A percentile compares a stretch with the other conserved stretches of the same genome.
phyloP scores from a whole-genome alignment of 2,888 invertebrate genomes.

The Melinaea menophilus region DNA sequence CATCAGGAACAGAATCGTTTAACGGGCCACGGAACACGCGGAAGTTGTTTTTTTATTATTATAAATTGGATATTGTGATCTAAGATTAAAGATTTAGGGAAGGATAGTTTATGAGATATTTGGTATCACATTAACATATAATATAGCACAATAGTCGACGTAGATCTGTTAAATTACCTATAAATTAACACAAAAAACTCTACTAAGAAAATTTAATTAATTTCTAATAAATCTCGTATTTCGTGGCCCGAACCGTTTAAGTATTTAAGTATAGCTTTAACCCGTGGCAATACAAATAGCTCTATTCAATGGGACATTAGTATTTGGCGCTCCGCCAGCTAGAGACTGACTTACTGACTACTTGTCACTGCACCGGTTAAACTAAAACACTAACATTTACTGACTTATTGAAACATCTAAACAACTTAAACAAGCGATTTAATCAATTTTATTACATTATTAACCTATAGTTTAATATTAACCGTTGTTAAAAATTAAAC shows the following conservation, averaged over 20 bases:
- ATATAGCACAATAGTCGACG: too few relatives aligned
- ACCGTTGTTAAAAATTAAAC: too few relatives aligned
- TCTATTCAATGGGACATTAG: slow-evolving; percentile 75
- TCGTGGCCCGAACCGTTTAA: slow-evolving; percentile 1
- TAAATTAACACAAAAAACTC: too few relatives aligned
- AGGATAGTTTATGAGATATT: too few relatives aligned
- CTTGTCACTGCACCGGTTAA: slow-evolving; percentile 39
- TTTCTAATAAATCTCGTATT: neutral
- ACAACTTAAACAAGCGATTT: too few relatives aligned
- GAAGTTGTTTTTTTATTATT: slow-evolving; percentile 35
- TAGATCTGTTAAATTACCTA: too few relatives aligned
- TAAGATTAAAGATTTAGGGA: too few relatives aligned
- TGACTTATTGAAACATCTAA: slow-evolving; percentile 8
- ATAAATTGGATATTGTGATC: too few relatives aligned
- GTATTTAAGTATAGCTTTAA: slow-evolving; percentile 14
- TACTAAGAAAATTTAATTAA: too few relatives aligned
- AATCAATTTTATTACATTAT: too few relatives aligned
- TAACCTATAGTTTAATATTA: too few relatives aligned
- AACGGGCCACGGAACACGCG: slow-evolving; percentile 61
- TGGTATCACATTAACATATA: too few relatives aligned
- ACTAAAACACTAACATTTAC: slow-evolving; percentile 18
- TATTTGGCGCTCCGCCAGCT: slow-evolving; percentile 67
- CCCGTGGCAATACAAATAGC: slow-evolving; percentile 64
- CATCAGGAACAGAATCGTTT: slow-evolving; percentile 60
- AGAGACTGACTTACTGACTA: slow-evolving; percentile 47